Conservation (phyloP, 2,113 vertebrate species). For the Aegotheles bennettii region DNA sequence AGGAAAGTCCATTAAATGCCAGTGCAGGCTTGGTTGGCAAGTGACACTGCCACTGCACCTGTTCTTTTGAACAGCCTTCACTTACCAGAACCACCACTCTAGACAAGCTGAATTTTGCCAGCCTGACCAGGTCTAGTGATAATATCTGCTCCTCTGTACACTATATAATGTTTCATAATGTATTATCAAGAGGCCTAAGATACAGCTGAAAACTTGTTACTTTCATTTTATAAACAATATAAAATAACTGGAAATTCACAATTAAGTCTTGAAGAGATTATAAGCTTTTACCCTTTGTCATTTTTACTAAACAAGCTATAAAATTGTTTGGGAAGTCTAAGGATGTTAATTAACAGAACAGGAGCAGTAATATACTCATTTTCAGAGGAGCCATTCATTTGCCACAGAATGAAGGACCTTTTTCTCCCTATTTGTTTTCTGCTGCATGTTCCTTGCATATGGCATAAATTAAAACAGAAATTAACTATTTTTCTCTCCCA, state of each 20-base stretch:
- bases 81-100: neutral
- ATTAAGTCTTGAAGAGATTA: neutral
- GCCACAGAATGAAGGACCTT: neutral
- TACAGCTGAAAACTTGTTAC: neutral
- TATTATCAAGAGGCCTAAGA: neutral
- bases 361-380: neutral
- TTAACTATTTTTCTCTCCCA: neutral
- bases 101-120: neutral
- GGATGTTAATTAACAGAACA: neutral
- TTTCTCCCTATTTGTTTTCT: neutral
- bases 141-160: neutral
- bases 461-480: neutral
- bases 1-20: neutral
- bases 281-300: neutral
- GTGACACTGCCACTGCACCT: neutral
- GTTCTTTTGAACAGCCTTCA: neutral
- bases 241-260: neutral
- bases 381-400: neutral
- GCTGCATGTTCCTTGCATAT: neutral
- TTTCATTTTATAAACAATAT: neutral
- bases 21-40: neutral
- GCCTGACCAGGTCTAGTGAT: neutral
- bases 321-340: neutral
- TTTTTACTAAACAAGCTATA: neutral
- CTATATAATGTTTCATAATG: neutral